Evolutionary conservation across 2,113 vertebrate species (phyloP).

Genomic region (Saimiri boliviensis): DNA sequence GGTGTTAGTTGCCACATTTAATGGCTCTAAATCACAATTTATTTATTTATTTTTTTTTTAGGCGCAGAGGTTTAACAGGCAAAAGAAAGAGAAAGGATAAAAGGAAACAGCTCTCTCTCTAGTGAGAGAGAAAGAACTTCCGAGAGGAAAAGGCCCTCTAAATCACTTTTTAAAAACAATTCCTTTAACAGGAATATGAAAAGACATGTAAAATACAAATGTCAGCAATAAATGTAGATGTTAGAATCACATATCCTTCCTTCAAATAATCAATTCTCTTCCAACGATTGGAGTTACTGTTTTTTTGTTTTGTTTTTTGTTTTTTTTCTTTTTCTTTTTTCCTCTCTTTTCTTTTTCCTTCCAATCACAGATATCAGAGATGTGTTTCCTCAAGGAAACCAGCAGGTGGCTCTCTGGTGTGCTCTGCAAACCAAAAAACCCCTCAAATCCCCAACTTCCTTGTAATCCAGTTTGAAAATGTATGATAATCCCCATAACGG

Average conservation of each 20-base stretch:
- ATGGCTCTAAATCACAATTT: background rate
- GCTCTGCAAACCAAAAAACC: background rate
- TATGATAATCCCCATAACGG: background rate
- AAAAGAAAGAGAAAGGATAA: no score
- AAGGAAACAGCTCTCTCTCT: no score
- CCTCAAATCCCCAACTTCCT: no score
- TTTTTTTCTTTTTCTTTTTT: background rate
- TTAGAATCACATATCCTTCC: background rate
- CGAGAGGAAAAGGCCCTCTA: background rate
- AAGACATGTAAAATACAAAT: background rate
- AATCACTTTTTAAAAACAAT: background rate
- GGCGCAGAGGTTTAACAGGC: no score
- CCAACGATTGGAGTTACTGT: background rate
- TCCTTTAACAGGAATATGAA: background rate
- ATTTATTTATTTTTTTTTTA: no score
- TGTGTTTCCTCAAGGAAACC: slow-evolving; percentile 30
- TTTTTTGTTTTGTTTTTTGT: background rate
- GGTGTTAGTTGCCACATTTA: background rate
- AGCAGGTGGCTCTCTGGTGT: slow-evolving; percentile 70
- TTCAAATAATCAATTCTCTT: background rate
- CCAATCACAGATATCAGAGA: background rate
- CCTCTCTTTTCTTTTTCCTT: background rate
- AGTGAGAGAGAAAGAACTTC: no score
- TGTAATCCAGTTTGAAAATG: background rate
- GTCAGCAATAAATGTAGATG: background rate